Evolutionary conservation across 2,888 invertebrate genomes (phyloP).

Genomic region (Agriopis aurantiaria): DNA sequence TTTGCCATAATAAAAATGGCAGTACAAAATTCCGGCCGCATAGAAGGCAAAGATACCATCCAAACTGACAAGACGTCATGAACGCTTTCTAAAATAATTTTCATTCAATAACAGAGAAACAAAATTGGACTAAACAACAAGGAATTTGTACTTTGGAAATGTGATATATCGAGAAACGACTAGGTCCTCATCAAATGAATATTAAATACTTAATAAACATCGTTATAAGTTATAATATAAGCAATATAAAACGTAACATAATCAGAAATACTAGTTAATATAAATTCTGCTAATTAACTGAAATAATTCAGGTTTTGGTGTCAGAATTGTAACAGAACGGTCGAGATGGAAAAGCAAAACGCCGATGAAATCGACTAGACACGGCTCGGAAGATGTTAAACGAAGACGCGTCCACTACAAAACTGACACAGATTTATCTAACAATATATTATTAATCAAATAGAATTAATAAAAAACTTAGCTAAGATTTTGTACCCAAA

Average conservation of each 20-base stretch:
- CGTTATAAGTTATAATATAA: conserved; percentile 86
- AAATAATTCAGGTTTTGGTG: conserved; percentile 77
- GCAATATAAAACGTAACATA: conserved; percentile 87
- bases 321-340: conserved; percentile 66
- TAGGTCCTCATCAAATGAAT: conserved; percentile 87
- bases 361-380: conserved; percentile 73
- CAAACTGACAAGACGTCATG: conserved; percentile 50
- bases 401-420: conserved; percentile 65
- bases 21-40: conserved; percentile 44
- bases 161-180: conserved; percentile 87
- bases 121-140: conserved; percentile 88
- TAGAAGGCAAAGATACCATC: conserved; percentile 48
- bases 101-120: conserved; percentile 85
- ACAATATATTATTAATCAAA: conserved; percentile 81
- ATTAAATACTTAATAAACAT: conserved; percentile 86
- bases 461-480: conserved; percentile 80
- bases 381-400: conserved; percentile 54
- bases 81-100: conserved; percentile 81
- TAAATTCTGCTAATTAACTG: conserved; percentile 85
- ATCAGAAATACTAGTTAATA: conserved; percentile 85
- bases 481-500: conserved; percentile 83
- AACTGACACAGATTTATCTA: conserved; percentile 78
- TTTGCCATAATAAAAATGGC: conserved; percentile 43
- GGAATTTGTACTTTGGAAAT: conserved; percentile 87
- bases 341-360: conserved; percentile 51